Conservation (phyloP, 2,113 vertebrate genomes). For the Psittacus erithacus region DNA sequence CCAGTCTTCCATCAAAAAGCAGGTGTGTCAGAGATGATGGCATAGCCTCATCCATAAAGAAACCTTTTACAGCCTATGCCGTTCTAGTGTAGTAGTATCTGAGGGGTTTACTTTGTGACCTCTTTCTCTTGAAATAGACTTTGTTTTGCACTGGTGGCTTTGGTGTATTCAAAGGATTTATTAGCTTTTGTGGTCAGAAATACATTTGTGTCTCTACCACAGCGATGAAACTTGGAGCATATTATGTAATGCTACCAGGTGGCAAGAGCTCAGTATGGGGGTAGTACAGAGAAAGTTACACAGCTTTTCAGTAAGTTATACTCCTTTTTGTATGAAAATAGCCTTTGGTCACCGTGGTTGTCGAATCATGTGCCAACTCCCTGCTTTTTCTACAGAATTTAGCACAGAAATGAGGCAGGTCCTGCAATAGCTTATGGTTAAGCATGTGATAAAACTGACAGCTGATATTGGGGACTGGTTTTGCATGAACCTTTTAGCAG, state of each 20-base stretch:
- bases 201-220: neutral
- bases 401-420: neutral
- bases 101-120: neutral
- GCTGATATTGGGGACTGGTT: fast-evolving
- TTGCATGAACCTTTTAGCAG: neutral
- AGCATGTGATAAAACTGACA: neutral
- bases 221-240: neutral
- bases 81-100: neutral
- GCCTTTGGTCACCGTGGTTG: neutral
- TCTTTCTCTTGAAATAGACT: neutral
- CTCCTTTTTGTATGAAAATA: neutral
- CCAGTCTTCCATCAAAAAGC: neutral
- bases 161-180: neutral
- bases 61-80: neutral
- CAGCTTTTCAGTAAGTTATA: fast-evolving
- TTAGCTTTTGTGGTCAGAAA: neutral
- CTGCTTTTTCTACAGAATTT: neutral
- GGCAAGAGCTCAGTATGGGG: neutral
- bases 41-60: neutral
- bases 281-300: too few relatives aligned
- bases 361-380: neutral
- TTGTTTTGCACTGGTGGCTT: fast-evolving
- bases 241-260: neutral
- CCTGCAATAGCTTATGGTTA: neutral
- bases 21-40: neutral